Base-by-base conservation (phyloP, 2,888 invertebrate species). In the Leptarthrus brevirostris region DNA sequence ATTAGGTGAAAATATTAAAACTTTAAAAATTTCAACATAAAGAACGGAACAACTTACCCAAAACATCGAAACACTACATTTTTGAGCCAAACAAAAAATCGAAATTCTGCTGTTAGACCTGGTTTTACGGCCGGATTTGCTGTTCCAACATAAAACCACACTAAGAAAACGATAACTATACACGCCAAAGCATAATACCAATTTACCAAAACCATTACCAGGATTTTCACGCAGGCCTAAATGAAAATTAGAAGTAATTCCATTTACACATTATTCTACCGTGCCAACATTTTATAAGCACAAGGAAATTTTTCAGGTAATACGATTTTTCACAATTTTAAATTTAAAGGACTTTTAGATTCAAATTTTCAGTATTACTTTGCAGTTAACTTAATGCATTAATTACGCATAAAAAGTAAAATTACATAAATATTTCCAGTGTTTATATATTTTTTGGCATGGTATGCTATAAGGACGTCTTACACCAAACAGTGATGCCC, bases 41-140 rank as follows among this genome's bases (percentile, higher is more conserved):
- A n/a, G n/a, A n/a, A n/a, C n/a, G n/a, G n/a, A n/a, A n/a, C n/a
- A 66, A 74, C 72, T 87, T 86, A 93, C 93, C 94, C 94, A 82
- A 93, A 90, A 79, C 92, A 89, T 78, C 91, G 89, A 69, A 93
- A 87, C 77, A 93, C 86, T 1, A 90, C 86, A 79, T 88, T 89
- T 83, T 90, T 93, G 20, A 94, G 82, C 94, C 93, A 95, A 64
- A 89, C 88, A 79, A 93, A 90, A 80, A 95, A 91, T 78, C 90
- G 89, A 82, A 95, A 95, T 82, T 95, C 94, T 0, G 92, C 90
- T 0, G 94, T 93, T 26, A 93, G 87, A 49, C 97, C 97, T 0
- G 97, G 97, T 82, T 95, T 96, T 5, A 96, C 95, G 3, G 97
- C 97, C 6, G 98, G 97, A 86, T 96, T 97, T 5, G 95, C 95